Evolutionary conservation across 1,140 invertebrate species (phyloP).

Genomic region (Akabosia matsudoensis): DNA sequence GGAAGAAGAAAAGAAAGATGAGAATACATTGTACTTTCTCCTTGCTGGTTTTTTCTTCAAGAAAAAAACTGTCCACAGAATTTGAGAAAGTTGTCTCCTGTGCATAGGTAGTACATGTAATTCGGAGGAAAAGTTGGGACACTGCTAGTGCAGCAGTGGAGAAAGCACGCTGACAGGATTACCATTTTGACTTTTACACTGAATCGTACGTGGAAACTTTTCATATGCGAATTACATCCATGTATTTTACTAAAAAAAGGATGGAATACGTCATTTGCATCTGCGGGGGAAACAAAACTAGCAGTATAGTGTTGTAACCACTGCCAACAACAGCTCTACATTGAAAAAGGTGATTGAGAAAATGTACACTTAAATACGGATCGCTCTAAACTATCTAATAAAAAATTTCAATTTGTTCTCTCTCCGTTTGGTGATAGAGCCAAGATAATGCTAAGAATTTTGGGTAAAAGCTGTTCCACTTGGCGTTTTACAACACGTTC

Average conservation of each 20-base stretch:
- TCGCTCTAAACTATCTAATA: too few relatives aligned
- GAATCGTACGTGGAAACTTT: background rate
- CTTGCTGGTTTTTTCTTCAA: too few relatives aligned
- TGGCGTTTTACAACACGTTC: too few relatives aligned
- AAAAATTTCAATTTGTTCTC: too few relatives aligned
- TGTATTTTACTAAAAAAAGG: background rate
- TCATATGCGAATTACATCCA: background rate
- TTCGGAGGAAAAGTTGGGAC: too few relatives aligned
- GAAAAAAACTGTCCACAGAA: too few relatives aligned
- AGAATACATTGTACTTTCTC: background rate
- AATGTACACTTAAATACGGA: too few relatives aligned
- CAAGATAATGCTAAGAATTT: too few relatives aligned
- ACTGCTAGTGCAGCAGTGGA: background rate
- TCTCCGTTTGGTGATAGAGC: too few relatives aligned
- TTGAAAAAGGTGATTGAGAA: background rate
- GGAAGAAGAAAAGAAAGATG: background rate
- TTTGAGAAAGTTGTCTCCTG: too few relatives aligned
- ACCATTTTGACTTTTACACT: conserved; percentile 19
- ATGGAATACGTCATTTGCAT: conserved; percentile 15
- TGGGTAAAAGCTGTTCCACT: too few relatives aligned
- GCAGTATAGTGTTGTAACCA: background rate
- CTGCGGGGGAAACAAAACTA: background rate
- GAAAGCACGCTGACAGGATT: conserved; percentile 13
- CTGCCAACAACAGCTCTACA: background rate
- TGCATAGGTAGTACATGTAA: too few relatives aligned